Percentiles rank a stretch among this genome's conserved stretches.
phyloP scores from a whole-genome alignment of 2,797 vertebrate genomes.

The Coilia nasus region DNA sequence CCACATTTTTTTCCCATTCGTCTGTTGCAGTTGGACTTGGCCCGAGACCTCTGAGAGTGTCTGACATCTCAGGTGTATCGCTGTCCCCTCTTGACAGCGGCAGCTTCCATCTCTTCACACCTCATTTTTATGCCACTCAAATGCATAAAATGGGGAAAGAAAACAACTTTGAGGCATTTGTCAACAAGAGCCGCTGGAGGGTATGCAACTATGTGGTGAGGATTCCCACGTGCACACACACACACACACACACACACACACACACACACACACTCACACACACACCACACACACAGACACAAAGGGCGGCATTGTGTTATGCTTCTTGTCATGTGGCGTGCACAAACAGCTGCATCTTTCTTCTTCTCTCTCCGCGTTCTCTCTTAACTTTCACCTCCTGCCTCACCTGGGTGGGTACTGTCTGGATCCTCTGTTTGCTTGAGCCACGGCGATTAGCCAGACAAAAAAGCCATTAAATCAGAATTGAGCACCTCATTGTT shows the following conservation, averaged over 20 bases:
- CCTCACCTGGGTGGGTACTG: conserved; percentile 58
- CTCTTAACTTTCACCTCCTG: conserved; percentile 50
- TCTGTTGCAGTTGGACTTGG: background rate
- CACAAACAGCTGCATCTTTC: conserved; percentile 56
- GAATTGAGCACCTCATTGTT: conserved; percentile 56
- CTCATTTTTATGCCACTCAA: conserved; percentile 36
- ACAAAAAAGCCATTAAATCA: conserved; percentile 55
- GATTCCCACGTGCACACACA: conserved; percentile 51
- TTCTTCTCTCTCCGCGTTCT: background rate
- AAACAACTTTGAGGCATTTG: conserved; percentile 48
- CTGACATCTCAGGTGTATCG: background rate
- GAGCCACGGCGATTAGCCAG: conserved; percentile 59
- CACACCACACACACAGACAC: conserved; percentile 32
- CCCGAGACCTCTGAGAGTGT: background rate
- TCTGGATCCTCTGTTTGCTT: conserved; percentile 66
- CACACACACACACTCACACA: conserved; percentile 32
- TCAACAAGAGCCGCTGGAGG: conserved; percentile 39
- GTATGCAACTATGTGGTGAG: conserved; percentile 31
- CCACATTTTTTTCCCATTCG: background rate
- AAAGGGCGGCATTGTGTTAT: conserved; percentile 47
- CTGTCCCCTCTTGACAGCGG: background rate
- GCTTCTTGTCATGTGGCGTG: conserved; percentile 50
- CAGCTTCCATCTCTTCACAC: conserved; percentile 19
- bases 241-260: conserved; percentile 6
- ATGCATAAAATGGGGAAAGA: conserved; percentile 45